Evolutionary conservation across 2,888 invertebrate species (phyloP).

Genomic region (Melieria omissa): DNA sequence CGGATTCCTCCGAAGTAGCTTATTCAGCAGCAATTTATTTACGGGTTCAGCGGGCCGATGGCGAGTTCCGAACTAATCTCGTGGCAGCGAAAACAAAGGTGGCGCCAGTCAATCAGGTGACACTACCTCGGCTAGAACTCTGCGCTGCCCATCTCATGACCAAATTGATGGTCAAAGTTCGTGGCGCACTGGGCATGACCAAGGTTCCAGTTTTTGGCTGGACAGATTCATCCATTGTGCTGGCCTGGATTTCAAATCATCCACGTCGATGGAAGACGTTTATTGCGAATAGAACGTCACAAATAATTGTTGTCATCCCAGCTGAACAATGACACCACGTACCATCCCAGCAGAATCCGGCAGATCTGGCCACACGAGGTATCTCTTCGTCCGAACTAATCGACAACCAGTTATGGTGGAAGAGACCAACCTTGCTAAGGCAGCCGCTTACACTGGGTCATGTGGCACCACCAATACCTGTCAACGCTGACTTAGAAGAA

Average conservation of each 20-base stretch:
- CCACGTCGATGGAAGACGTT: slow-evolving; percentile 38
- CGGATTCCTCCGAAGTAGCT: slow-evolving; percentile 30
- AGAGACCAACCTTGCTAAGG: slow-evolving; percentile 23
- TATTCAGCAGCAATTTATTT: slow-evolving; percentile 36
- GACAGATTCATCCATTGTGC: slow-evolving; percentile 33
- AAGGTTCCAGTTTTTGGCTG: slow-evolving; percentile 23
- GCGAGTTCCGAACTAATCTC: slow-evolving; percentile 15
- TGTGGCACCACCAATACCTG: not conserved
- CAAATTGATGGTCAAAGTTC: slow-evolving; percentile 29
- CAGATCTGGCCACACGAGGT: slow-evolving; percentile 40
- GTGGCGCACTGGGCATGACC: slow-evolving; percentile 4
- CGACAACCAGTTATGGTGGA: slow-evolving; percentile 32
- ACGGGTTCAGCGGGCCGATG: slow-evolving; percentile 14
- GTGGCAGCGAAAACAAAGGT: slow-evolving; percentile 30
- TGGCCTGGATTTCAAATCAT: slow-evolving; percentile 36
- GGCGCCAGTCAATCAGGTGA: slow-evolving; percentile 28
- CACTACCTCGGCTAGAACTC: slow-evolving; percentile 32
- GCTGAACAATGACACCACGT: no score
- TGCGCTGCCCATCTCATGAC: slow-evolving; percentile 35
- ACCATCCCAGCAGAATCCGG: no score
- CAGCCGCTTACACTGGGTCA: not conserved
- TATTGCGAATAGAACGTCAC: slow-evolving; percentile 35
- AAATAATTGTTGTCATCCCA: slow-evolving; percentile 27
- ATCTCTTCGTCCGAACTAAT: slow-evolving; percentile 6
- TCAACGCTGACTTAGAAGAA: slow-evolving; percentile 24